A percentile compares a stretch with the other conserved stretches of the same genome.
phyloP scores from a whole-genome alignment of 2,888 invertebrate species.

The Deilephila porcellus region DNA sequence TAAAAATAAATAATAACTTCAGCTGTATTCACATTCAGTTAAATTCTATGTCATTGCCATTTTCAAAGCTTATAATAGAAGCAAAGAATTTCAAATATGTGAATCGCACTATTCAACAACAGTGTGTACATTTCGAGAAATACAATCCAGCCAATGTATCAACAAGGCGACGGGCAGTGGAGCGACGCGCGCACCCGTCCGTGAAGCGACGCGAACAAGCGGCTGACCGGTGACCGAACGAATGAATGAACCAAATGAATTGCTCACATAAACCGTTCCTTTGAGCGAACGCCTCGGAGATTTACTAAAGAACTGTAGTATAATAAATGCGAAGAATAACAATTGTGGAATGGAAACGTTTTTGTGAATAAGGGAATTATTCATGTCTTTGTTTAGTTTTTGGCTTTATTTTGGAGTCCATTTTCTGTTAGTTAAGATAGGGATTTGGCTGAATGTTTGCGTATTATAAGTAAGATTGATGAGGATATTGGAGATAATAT shows the following conservation, averaged over 20 bases:
- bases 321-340: conserved; percentile 12
- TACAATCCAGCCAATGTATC: conserved; percentile 25
- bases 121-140: background rate
- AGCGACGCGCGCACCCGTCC: conserved; percentile 31
- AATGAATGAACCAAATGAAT: conserved; percentile 39
- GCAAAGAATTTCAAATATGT: background rate
- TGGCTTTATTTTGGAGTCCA: background rate
- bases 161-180: conserved; percentile 33
- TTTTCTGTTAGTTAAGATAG: background rate
- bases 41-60: background rate
- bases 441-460: background rate
- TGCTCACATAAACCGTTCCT: conserved; percentile 29
- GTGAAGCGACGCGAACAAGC: conserved; percentile 32
- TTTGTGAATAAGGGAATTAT: background rate
- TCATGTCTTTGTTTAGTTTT: background rate
- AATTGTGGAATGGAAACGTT: background rate
- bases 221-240: conserved; percentile 30
- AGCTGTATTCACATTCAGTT: too few species aligned
- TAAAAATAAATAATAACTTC: too few species aligned
- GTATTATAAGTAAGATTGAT: too few species aligned
- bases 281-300: conserved; percentile 22
- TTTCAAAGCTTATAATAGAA: background rate
- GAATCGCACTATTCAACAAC: conserved; percentile 4
- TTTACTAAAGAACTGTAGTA: background rate
- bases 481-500: too few species aligned